Conservation (phyloP, 2,888 invertebrate genomes). For the Coenonympha glycerion region DNA sequence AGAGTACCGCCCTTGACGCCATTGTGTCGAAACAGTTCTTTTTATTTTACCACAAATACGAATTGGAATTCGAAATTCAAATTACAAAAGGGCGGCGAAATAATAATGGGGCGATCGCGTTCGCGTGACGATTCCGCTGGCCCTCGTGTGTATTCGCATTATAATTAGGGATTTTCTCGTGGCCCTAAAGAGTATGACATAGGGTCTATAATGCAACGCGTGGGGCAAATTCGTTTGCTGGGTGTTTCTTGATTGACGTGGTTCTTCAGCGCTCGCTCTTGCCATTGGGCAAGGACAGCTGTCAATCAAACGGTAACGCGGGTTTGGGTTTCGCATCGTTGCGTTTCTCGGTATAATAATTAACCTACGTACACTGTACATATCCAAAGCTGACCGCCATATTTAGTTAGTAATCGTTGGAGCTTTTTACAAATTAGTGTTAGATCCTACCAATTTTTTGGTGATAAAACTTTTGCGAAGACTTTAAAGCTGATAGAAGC, state of each 20-base stretch:
- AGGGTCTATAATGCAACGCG: slow-evolving; percentile 42
- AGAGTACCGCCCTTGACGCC: slow-evolving; percentile 76
- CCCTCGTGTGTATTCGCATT: slow-evolving; percentile 49
- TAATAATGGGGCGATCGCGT: slow-evolving; percentile 75
- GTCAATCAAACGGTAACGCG: slow-evolving; percentile 80
- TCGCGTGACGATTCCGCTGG: slow-evolving; percentile 61
- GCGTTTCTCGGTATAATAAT: slow-evolving; percentile 41
- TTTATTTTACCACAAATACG: slow-evolving; percentile 76
- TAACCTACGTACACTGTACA: too few species aligned
- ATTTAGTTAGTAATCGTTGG: too few species aligned
- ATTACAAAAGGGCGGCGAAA: slow-evolving; percentile 75
- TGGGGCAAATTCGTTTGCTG: slow-evolving; percentile 44
- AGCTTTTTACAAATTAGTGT: too few species aligned
- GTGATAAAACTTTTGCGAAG: too few species aligned
- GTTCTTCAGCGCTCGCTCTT: slow-evolving; percentile 84
- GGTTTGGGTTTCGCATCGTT: slow-evolving; percentile 59
- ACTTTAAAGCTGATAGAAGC: too few species aligned
- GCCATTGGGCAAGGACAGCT: slow-evolving; percentile 86
- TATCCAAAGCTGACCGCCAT: too few species aligned
- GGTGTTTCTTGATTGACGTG: slow-evolving; percentile 81
- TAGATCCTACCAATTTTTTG: too few species aligned
- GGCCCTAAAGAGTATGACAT: slow-evolving; percentile 35
- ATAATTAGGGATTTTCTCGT: slow-evolving; percentile 41
- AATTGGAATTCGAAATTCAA: slow-evolving; percentile 76
- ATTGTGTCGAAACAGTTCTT: slow-evolving; percentile 75